These are phyloP conservation scores for Diabrotica balteata DNA, from an alignment of 2,888 invertebrate species.

Conservation along the genomic window DNA sequence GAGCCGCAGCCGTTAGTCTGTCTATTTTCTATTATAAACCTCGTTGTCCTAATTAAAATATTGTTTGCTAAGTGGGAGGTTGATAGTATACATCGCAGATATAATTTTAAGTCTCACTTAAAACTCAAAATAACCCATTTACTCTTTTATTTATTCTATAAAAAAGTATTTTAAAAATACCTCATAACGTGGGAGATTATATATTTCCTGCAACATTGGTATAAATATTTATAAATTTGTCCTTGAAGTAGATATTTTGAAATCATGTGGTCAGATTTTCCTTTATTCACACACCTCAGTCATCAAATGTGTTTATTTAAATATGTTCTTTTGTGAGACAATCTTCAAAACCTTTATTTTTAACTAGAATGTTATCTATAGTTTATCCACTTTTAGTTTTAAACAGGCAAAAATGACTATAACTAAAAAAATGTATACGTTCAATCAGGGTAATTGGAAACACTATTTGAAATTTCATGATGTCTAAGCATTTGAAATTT, in stretches of 20 bases:
- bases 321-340: too few species aligned
- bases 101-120: conserved; percentile 41
- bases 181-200: conserved; percentile 37
- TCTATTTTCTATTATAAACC: conserved; percentile 28
- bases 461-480: too few species aligned
- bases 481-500: too few species aligned
- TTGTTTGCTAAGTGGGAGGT: conserved; percentile 37
- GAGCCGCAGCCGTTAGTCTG: conserved; percentile 22
- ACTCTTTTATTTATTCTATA: conserved; percentile 32
- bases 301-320: too few species aligned
- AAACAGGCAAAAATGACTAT: too few species aligned
- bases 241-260: conserved; percentile 8
- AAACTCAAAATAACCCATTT: conserved; percentile 41
- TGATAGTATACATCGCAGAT: conserved; percentile 30
- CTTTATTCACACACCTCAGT: neutral
- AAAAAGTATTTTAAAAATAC: conserved; percentile 43
- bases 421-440: too few species aligned
- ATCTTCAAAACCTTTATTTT: too few species aligned
- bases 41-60: conserved; percentile 25
- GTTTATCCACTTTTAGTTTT: too few species aligned
- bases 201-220: conserved; percentile 36
- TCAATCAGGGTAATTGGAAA: too few species aligned
- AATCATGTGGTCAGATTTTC: conserved; percentile 11
- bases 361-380: too few species aligned
- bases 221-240: conserved; percentile 31